Conservation (phyloP, 2,888 invertebrate genomes). For the Hypolimnas misippus region DNA sequence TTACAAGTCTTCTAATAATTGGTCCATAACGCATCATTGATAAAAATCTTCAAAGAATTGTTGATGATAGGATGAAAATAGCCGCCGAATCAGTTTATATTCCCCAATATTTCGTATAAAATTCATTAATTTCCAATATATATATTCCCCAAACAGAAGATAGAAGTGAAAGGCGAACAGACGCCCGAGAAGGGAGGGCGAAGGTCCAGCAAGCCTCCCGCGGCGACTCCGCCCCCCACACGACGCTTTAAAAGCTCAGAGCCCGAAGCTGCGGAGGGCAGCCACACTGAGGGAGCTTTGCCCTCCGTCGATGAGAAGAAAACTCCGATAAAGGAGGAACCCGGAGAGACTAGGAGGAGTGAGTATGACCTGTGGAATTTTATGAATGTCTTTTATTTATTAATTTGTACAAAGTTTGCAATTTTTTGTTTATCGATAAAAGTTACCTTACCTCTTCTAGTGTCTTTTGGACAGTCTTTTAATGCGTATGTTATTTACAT, state of each 20-base stretch:
- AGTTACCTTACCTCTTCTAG: too few species aligned
- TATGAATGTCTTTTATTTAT: too few species aligned
- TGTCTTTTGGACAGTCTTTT: too few species aligned
- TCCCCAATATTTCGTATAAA: too few species aligned
- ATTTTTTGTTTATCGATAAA: too few species aligned
- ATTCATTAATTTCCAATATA: background rate
- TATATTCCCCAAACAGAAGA: constrained; percentile 63
- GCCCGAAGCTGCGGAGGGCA: constrained; percentile 72
- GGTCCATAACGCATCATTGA: too few species aligned
- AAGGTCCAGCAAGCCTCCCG: constrained; percentile 63
- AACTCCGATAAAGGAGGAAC: constrained; percentile 61
- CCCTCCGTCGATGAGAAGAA: constrained; percentile 55
- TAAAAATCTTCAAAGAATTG: too few species aligned
- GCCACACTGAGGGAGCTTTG: constrained; percentile 68
- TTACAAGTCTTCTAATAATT: too few species aligned
- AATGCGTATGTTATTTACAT: too few species aligned
- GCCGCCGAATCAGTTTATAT: too few species aligned
- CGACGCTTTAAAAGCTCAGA: constrained; percentile 64
- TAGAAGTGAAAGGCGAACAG: constrained; percentile 74
- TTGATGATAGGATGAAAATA: too few species aligned
- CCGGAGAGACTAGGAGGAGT: constrained; percentile 68
- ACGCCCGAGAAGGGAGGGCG: constrained; percentile 74
- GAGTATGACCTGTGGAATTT: constrained; percentile 40
- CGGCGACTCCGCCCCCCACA: constrained; percentile 66
- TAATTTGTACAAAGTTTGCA: too few species aligned